A percentile compares a stretch with the other conserved stretches of the same genome.
These are phyloP conservation scores for Cyprinodon brontotheroides DNA, from an alignment of 2,113 vertebrate genomes.

Conservation along the genomic window DNA sequence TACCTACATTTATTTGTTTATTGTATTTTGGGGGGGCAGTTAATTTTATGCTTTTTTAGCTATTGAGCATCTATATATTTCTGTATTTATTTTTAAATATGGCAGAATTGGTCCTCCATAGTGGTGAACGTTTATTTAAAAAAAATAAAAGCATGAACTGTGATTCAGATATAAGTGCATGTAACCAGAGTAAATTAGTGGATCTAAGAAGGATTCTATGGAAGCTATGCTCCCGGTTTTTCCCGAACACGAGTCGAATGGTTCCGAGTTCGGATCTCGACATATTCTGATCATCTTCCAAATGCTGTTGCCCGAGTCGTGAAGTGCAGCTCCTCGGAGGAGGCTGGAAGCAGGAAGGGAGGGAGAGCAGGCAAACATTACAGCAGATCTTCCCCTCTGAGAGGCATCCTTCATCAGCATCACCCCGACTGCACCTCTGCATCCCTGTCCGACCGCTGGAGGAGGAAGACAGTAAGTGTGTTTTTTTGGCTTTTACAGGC, in stretches of 20 bases:
- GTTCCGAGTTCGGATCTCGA: conserved; percentile 66
- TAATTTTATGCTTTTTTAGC: too few species aligned
- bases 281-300: conserved; percentile 70
- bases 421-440: conserved; percentile 20
- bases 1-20: too few species aligned
- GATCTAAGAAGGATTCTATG: neutral
- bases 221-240: conserved; percentile 46
- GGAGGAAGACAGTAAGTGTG: conserved; percentile 35
- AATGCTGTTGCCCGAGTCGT: conserved; percentile 70
- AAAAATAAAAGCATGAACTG: too few species aligned
- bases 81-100: too few species aligned
- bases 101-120: too few species aligned
- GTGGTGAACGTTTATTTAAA: too few species aligned
- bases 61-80: too few species aligned
- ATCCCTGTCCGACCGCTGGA: neutral
- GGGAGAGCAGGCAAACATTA: conserved; percentile 41
- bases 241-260: conserved; percentile 72
- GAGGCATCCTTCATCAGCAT: conserved; percentile 24
- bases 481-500: too few species aligned
- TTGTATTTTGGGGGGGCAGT: too few species aligned
- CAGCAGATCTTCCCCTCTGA: conserved; percentile 28
- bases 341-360: conserved; percentile 42
- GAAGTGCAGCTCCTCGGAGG: conserved; percentile 68
- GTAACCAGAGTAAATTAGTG: neutral
- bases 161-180: neutral